Evolutionary conservation across 2,113 vertebrate genomes (phyloP).

Genomic region (Ifrita kowaldi): DNA sequence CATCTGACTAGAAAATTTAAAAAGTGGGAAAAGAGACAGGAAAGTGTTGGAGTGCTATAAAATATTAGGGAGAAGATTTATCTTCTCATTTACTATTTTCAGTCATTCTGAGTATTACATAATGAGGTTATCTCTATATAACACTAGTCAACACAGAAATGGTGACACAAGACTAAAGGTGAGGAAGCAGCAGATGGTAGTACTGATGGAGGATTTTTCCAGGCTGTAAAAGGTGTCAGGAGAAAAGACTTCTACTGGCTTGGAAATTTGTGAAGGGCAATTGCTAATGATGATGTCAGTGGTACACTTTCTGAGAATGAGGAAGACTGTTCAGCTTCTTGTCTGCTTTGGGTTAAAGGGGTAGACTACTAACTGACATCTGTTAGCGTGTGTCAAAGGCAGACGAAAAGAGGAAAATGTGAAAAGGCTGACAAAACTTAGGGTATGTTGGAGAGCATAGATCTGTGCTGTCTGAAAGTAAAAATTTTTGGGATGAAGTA

Average conservation of each 20-base stretch:
- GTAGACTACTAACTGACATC: neutral
- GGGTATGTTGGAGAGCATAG: neutral
- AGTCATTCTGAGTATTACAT: neutral
- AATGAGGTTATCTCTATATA: slow-evolving; percentile 28
- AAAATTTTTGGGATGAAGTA: neutral
- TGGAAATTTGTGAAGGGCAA: neutral
- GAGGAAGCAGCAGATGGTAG: slow-evolving; percentile 25
- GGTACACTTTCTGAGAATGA: neutral
- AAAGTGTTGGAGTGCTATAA: neutral
- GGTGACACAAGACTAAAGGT: slow-evolving; percentile 33
- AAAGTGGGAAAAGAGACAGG: neutral
- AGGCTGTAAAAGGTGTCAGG: slow-evolving; percentile 6
- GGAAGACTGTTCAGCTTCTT: neutral
- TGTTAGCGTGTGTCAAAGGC: neutral
- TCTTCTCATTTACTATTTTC: slow-evolving; percentile 43
- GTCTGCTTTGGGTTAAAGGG: neutral
- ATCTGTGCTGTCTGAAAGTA: neutral
- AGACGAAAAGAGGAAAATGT: neutral
- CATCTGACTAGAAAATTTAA: neutral
- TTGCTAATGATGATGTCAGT: slow-evolving; percentile 9
- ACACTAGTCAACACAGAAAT: slow-evolving; percentile 14
- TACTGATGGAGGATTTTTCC: slow-evolving; percentile 13
- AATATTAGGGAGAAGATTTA: neutral
- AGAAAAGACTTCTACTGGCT: neutral
- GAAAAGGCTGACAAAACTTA: neutral